Evolutionary conservation across 1,140 invertebrate genomes (phyloP).

Genomic region (Calephelis virginiensis): DNA sequence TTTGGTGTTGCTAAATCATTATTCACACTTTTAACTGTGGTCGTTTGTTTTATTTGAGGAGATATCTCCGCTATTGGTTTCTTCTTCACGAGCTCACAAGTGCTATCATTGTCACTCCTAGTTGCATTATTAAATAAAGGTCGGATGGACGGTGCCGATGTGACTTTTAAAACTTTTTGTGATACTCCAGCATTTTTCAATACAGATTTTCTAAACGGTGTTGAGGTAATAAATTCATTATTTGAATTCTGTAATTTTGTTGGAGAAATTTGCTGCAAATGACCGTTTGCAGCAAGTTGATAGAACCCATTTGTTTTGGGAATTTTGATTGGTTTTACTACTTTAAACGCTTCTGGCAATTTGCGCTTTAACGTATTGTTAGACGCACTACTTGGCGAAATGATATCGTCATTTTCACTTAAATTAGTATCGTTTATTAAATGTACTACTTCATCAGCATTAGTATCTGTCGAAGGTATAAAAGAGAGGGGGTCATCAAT

Average conservation of each 20-base stretch:
- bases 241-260: slow-evolving; percentile 13
- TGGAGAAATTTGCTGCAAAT: slow-evolving; percentile 35
- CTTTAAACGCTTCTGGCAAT: slow-evolving; percentile 21
- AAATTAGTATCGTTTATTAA: slow-evolving; percentile 5
- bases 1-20: not conserved
- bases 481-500: slow-evolving; percentile 64
- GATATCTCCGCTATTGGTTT: slow-evolving; percentile 44
- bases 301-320: slow-evolving; percentile 55
- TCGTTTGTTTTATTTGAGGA: slow-evolving; percentile 42
- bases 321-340: slow-evolving; percentile 59
- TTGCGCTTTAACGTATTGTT: not conserved
- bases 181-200: not conserved
- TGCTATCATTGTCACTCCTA: not conserved
- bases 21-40: slow-evolving; percentile 16
- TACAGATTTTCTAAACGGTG: slow-evolving; percentile 2
- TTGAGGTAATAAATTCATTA: not conserved
- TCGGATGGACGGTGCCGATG: not conserved
- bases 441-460: slow-evolving; percentile 33
- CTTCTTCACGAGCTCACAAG: slow-evolving; percentile 11
- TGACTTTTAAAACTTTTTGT: not conserved
- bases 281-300: slow-evolving; percentile 38
- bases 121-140: not conserved
- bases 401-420: not conserved
- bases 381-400: not conserved
- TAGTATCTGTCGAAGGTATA: slow-evolving; percentile 38